Percentiles rank a stretch among this genome's conserved stretches.
These are phyloP conservation scores for Antheraea assamensis DNA, from an alignment of 2,888 invertebrate genomes.

Conservation along the genomic window DNA sequence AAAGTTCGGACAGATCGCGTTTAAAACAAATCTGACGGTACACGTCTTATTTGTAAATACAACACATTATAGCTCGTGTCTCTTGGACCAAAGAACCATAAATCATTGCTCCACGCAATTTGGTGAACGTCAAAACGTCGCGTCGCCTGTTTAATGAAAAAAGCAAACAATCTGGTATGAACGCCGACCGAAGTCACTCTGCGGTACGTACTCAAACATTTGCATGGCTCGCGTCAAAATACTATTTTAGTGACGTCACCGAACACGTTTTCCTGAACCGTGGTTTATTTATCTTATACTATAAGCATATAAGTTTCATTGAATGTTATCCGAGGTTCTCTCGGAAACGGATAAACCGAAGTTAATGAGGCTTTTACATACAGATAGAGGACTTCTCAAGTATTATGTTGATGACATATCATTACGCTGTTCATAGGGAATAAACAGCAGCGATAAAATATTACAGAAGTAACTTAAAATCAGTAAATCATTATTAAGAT, in stretches of 20 bases:
- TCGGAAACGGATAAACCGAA: too few species aligned
- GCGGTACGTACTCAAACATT: background rate
- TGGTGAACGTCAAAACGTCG: conserved; percentile 1
- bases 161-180: background rate
- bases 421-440: too few species aligned
- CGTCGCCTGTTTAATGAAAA: conserved; percentile 10
- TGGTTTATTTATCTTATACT: background rate
- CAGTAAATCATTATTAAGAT: too few species aligned
- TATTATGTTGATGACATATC: too few species aligned
- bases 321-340: too few species aligned
- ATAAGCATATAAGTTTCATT: background rate
- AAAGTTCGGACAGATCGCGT: too few species aligned
- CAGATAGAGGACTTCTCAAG: too few species aligned
- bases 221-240: background rate
- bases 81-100: conserved; percentile 4
- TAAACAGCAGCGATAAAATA: too few species aligned
- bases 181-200: background rate
- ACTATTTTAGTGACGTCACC: background rate
- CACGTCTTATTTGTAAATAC: background rate
- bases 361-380: too few species aligned
- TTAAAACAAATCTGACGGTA: too few species aligned
- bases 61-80: background rate
- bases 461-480: too few species aligned
- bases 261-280: background rate
- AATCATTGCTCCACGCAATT: conserved; percentile 11